Percentiles rank a stretch among this genome's conserved stretches.
Conservation (phyloP, 2,797 vertebrate genomes). For the Florisuga fusca region DNA sequence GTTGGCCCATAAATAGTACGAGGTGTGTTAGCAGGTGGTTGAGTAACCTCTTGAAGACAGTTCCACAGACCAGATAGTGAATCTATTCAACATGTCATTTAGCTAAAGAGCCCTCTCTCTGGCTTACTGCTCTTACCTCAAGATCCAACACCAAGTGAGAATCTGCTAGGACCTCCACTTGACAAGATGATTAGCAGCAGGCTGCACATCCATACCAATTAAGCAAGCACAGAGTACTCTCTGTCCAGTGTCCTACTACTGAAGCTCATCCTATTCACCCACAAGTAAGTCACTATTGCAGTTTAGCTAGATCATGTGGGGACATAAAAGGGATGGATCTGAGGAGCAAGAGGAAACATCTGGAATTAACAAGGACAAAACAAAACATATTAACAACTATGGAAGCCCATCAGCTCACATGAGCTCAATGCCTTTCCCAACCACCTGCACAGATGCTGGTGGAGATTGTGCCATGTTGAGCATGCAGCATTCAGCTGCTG, state of each 20-base stretch:
- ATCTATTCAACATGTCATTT: not conserved
- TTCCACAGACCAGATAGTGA: not conserved
- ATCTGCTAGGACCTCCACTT: not conserved
- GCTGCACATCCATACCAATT: not conserved
- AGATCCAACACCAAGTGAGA: not conserved
- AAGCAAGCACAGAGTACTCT: rapidly evolving
- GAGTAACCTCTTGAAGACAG: not conserved
- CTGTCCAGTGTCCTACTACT: not conserved
- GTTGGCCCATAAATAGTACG: not conserved
- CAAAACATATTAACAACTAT: not conserved
- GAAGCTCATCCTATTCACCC: not conserved
- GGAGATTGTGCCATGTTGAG: not conserved
- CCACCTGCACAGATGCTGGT: not conserved
- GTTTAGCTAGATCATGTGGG: not conserved
- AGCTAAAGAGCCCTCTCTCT: not conserved
- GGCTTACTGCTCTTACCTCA: not conserved
- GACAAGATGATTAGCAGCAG: not conserved
- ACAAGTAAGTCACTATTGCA: not conserved
- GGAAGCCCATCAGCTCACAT: not conserved
- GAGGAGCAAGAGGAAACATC: rapidly evolving
- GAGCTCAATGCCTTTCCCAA: not conserved
- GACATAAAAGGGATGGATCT: not conserved
- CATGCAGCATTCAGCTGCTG: not conserved
- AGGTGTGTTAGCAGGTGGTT: not conserved
- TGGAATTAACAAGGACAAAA: not conserved